Conservation (phyloP, 2,113 vertebrate genomes). For the Emydocephalus ijimae region DNA sequence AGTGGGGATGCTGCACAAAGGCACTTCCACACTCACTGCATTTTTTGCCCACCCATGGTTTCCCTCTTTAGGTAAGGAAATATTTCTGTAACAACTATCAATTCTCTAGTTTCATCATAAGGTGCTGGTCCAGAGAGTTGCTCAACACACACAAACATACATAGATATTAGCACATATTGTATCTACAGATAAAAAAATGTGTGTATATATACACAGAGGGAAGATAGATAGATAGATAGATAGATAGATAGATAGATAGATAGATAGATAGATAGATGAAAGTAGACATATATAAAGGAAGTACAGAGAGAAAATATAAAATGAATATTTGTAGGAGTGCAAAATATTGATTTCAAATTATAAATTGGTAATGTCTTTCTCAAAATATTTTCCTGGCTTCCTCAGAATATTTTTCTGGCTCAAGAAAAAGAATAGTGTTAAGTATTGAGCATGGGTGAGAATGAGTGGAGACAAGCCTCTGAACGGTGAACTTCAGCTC, state of each 20-base stretch:
- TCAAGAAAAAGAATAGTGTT: constrained; percentile 2
- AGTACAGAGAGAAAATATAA: neutral
- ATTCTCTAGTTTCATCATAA: neutral
- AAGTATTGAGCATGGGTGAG: too few species aligned
- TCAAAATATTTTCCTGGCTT: neutral
- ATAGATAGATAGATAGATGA: neutral
- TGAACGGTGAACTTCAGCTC: too few species aligned
- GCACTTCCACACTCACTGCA: neutral
- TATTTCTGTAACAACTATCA: neutral
- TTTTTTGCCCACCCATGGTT: neutral
- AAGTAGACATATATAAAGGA: neutral
- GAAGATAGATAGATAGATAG: neutral
- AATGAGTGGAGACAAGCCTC: too few species aligned
- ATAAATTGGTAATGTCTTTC: constrained; percentile 1
- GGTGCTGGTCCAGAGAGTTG: neutral
- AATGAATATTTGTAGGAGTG: neutral
- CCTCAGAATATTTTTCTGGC: neutral
- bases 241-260: too few species aligned
- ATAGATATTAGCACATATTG: neutral
- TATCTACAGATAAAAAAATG: neutral
- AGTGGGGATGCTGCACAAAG: neutral
- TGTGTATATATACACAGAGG: neutral
- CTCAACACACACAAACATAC: neutral
- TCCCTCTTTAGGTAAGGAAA: neutral
- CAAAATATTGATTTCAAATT: neutral